These are phyloP conservation scores for Lucilia sericata DNA, from an alignment of 1,140 invertebrate species.

Conservation along the genomic window DNA sequence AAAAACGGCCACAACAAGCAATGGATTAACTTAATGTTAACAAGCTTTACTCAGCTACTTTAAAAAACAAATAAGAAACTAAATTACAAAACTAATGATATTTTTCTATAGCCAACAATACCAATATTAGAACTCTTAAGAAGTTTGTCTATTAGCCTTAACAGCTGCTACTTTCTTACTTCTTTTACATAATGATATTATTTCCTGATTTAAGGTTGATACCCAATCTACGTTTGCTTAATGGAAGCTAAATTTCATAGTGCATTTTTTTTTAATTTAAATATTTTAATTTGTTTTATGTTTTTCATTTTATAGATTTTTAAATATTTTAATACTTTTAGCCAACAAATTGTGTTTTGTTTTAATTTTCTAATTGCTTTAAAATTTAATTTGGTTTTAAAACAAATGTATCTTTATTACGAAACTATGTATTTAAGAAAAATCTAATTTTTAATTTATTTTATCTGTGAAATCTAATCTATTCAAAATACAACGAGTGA, in stretches of 20 bases:
- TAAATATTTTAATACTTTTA: neutral
- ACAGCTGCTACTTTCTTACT: neutral
- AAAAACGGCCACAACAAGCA: conserved; percentile 51
- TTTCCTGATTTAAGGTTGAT: neutral
- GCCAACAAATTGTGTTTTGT: neutral
- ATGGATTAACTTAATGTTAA: conserved; percentile 5
- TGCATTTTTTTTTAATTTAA: neutral
- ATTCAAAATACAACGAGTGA: conserved; percentile 43
- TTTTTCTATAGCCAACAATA: conserved; percentile 8
- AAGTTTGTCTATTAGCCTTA: neutral
- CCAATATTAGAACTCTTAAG: conserved; percentile 3
- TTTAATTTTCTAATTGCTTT: neutral
- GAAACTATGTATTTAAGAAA: neutral
- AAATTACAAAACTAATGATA: neutral
- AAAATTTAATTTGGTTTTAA: conserved; percentile 15
- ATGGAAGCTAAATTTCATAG: neutral
- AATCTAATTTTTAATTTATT: conserved; percentile 16
- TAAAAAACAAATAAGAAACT: neutral
- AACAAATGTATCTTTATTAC: neutral
- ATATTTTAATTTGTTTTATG: neutral
- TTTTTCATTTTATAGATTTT: neutral
- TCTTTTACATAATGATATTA: neutral
- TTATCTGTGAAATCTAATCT: conserved; percentile 26
- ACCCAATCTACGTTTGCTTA: neutral
- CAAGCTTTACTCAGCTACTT: neutral